Evolutionary conservation across 2,888 invertebrate species (phyloP).

Genomic region (Ommatoiulus sabulosus): DNA sequence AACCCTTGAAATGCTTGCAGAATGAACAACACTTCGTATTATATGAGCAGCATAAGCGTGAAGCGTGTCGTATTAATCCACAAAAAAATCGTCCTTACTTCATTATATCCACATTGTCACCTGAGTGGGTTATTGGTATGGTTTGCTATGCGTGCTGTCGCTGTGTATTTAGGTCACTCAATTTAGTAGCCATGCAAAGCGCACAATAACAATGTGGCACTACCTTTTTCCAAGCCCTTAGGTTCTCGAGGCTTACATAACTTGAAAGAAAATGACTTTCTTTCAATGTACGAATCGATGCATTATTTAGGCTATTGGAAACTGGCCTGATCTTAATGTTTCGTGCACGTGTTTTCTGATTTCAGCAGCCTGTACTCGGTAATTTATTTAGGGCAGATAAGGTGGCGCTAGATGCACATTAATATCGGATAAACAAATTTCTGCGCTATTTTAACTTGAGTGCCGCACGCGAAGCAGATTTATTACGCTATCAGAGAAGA

Average conservation of each 20-base stretch:
- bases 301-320: slow-evolving; percentile 28
- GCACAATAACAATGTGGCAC: background rate
- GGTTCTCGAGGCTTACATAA: background rate
- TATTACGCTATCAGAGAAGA: slow-evolving; percentile 17
- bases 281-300: background rate
- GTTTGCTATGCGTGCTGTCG: slow-evolving; percentile 16
- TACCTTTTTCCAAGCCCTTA: background rate
- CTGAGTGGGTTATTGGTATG: background rate
- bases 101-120: background rate
- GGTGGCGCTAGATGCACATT: background rate
- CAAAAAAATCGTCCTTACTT: background rate
- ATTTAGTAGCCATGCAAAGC: background rate
- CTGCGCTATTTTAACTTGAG: background rate
- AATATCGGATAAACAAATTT: background rate
- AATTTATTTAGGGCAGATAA: slow-evolving; percentile 11
- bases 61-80: background rate
- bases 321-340: slow-evolving; percentile 28
- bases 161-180: background rate
- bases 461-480: background rate
- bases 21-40: background rate
- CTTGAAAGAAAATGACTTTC: background rate
- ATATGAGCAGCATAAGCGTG: background rate
- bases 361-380: background rate
- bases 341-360: background rate
- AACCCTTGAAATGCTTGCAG: slow-evolving; percentile 3